A percentile compares a stretch with the other conserved stretches of the same genome.
Evolutionary conservation across 2,888 invertebrate genomes (phyloP).

Genomic region (Pristionchus japonicus): DNA sequence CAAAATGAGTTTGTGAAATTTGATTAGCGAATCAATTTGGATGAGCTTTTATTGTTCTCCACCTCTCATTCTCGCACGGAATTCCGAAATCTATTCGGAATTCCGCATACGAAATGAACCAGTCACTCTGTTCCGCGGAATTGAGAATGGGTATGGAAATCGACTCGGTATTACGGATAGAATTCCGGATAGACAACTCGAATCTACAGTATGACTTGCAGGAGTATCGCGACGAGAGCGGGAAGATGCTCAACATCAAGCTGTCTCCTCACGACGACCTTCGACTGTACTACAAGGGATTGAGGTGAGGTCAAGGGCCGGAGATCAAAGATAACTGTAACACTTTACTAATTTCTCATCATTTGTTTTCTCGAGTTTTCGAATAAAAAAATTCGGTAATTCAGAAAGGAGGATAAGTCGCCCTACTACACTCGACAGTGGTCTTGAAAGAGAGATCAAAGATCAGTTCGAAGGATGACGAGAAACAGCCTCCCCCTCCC

Average conservation of each 20-base stretch:
- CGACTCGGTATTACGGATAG: no score
- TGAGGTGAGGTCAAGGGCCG: not conserved
- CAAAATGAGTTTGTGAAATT: no score
- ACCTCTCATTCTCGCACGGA: not conserved
- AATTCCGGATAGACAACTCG: no score
- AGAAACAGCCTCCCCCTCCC: not conserved
- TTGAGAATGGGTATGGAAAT: no score
- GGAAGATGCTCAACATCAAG: not conserved
- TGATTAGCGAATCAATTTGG: no score
- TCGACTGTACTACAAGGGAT: not conserved
- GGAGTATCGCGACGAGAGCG: not conserved
- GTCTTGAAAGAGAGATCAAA: constrained; percentile 1
- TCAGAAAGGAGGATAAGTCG: not conserved
- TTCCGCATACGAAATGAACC: no score
- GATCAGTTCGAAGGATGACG: not conserved
- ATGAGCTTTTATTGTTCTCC: no score
- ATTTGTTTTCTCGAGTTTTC: not conserved
- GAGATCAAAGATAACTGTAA: not conserved
- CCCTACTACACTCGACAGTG: constrained; percentile 23
- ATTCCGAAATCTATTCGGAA: not conserved
- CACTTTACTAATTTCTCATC: not conserved
- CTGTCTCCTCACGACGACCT: not conserved
- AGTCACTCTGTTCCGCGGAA: no score
- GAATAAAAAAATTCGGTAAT: not conserved
- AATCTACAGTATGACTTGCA: not conserved